These are phyloP conservation scores for Upupa epops DNA, from an alignment of 2,113 vertebrate genomes.

Conservation along the genomic window DNA sequence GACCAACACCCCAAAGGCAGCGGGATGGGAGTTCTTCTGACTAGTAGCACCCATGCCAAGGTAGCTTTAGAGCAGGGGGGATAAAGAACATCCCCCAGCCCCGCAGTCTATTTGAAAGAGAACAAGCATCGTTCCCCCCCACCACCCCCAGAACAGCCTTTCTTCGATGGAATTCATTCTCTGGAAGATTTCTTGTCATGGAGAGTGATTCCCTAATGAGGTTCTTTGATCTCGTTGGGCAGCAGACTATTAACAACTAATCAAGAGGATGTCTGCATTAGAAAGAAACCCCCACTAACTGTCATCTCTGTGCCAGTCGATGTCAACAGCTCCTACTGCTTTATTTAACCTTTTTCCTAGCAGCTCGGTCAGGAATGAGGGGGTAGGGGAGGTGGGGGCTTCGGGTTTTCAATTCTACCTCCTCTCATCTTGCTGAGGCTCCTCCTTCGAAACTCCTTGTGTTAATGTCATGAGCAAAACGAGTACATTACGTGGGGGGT, in stretches of 20 bases:
- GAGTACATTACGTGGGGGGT: background rate
- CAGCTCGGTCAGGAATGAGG: background rate
- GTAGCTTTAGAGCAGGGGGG: background rate
- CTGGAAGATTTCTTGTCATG: background rate
- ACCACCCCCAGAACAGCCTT: conserved; percentile 36
- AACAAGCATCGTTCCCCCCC: background rate
- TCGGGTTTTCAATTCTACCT: background rate
- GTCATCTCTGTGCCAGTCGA: background rate
- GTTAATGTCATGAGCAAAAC: background rate
- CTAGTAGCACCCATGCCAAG: background rate
- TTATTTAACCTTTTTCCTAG: background rate
- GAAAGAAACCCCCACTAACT: background rate
- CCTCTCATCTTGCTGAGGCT: background rate
- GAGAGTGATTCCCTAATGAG: background rate
- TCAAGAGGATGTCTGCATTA: background rate
- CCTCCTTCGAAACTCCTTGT: background rate
- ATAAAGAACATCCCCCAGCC: background rate
- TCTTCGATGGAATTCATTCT: conserved; percentile 9
- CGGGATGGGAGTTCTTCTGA: background rate
- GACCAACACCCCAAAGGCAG: background rate
- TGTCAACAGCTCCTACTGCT: background rate
- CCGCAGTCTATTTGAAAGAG: background rate
- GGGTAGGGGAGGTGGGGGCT: background rate
- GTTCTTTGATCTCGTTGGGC: conserved; percentile 46
- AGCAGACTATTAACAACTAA: conserved; percentile 20